Evolutionary conservation across 2,797 vertebrate species (phyloP).

Genomic region (Phoebastria nigripes): DNA sequence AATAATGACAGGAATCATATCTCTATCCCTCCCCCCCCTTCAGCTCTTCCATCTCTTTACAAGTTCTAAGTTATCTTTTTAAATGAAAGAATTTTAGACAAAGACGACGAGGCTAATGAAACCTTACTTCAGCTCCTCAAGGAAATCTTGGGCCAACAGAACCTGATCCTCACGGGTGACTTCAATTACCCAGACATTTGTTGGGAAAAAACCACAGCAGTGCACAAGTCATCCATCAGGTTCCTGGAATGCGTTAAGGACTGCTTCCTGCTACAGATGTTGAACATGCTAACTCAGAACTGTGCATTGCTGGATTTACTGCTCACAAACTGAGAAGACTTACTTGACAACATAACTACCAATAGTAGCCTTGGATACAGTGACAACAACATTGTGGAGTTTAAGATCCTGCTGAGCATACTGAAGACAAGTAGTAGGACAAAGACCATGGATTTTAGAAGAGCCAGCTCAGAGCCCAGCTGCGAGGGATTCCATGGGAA

Average conservation of each 20-base stretch:
- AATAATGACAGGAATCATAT: background rate
- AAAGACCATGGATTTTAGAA: background rate
- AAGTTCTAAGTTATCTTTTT: background rate
- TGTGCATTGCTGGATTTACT: background rate
- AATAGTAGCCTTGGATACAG: background rate
- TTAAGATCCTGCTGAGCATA: background rate
- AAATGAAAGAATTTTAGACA: background rate
- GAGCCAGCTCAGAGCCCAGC: background rate
- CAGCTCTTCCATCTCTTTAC: background rate
- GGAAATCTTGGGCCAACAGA: background rate
- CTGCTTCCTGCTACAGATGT: background rate
- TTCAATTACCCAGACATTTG: background rate
- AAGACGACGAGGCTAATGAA: rapidly evolving
- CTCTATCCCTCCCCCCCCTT: background rate
- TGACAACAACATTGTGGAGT: background rate
- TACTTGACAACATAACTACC: background rate
- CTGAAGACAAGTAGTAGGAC: background rate
- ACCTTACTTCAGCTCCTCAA: background rate
- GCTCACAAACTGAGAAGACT: background rate
- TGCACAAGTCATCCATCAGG: background rate
- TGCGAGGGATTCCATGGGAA: background rate
- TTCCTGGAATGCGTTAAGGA: background rate
- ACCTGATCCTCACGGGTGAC: background rate
- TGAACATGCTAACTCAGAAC: background rate
- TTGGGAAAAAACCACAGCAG: background rate